These are phyloP conservation scores for Resseliella maxima DNA, from an alignment of 2,888 invertebrate species.

Conservation along the genomic window DNA sequence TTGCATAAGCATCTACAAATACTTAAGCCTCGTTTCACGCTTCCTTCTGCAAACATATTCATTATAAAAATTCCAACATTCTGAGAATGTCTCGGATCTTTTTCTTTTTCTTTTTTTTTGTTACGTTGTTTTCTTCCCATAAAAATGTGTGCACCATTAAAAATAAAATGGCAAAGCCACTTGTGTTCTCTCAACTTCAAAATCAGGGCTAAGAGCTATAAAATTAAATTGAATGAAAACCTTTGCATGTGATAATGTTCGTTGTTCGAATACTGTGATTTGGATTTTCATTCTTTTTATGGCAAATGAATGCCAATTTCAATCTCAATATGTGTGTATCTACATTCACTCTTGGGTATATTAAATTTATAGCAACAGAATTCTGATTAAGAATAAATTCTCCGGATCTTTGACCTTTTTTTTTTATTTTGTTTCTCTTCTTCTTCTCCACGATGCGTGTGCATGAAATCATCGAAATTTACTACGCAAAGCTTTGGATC, in stretches of 20 bases:
- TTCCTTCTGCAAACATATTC: not conserved
- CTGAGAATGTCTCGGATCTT: not conserved
- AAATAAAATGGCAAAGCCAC: not conserved
- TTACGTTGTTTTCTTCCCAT: not conserved
- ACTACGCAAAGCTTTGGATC: not conserved
- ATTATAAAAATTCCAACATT: not conserved
- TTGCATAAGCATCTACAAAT: not conserved
- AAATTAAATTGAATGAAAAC: conserved; percentile 17
- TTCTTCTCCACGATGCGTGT: not conserved
- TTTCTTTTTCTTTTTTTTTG: not conserved
- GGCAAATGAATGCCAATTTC: conserved; percentile 19
- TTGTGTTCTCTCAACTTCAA: conserved; percentile 7
- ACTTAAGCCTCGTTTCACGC: not conserved
- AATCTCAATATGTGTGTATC: not conserved
- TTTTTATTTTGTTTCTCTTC: too few relatives aligned
- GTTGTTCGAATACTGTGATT: not conserved
- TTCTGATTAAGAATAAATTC: not conserved
- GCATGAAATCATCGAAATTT: too few relatives aligned
- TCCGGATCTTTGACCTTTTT: conserved; percentile 22
- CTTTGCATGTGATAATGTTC: conserved; percentile 26
- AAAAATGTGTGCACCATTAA: not conserved
- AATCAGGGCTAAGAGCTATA: conserved; percentile 43
- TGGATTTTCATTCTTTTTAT: not conserved
- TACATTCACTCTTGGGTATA: not conserved
- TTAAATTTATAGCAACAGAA: not conserved